phyloP scores from a whole-genome alignment of 1,140 invertebrate species.

The Pseudomyrmex pallidus region DNA sequence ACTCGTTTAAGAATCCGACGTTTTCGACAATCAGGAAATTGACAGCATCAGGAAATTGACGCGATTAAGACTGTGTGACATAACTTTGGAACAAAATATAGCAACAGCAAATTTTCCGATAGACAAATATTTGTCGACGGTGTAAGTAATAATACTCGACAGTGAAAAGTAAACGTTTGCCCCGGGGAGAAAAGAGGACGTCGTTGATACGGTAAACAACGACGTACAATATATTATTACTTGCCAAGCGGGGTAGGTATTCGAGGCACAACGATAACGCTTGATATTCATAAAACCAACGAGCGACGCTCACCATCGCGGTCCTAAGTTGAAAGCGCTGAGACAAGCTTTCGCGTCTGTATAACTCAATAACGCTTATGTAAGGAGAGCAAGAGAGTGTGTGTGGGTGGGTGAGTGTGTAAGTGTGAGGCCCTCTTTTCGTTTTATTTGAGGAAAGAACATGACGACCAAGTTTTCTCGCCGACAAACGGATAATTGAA shows the following conservation, averaged over 20 bases:
- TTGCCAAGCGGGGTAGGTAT: neutral
- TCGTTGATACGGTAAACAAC: constrained; percentile 68
- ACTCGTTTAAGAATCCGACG: neutral
- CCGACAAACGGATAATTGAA: neutral
- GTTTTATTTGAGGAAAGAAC: constrained; percentile 16
- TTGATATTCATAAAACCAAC: constrained; percentile 61
- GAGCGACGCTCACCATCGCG: constrained; percentile 19
- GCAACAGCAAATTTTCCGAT: constrained; percentile 67
- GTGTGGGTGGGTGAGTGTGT: neutral
- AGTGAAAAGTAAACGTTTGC: constrained; percentile 72
- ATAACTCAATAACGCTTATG: constrained; percentile 58
- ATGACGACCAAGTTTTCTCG: neutral
- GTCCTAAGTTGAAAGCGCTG: constrained; percentile 23
- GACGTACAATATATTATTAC: constrained; percentile 54
- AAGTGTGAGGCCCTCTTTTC: constrained; percentile 15
- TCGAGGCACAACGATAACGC: constrained; percentile 64
- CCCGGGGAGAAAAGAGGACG: constrained; percentile 57
- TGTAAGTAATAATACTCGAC: constrained; percentile 68
- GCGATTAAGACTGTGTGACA: constrained; percentile 52
- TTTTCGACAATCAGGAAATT: neutral
- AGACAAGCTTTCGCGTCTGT: constrained; percentile 40
- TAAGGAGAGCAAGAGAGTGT: neutral
- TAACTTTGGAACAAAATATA: constrained; percentile 54
- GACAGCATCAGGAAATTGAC: neutral
- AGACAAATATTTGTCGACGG: constrained; percentile 66